Conservation (phyloP, 2,113 vertebrate species). For the Ginglymostoma cirratum region DNA sequence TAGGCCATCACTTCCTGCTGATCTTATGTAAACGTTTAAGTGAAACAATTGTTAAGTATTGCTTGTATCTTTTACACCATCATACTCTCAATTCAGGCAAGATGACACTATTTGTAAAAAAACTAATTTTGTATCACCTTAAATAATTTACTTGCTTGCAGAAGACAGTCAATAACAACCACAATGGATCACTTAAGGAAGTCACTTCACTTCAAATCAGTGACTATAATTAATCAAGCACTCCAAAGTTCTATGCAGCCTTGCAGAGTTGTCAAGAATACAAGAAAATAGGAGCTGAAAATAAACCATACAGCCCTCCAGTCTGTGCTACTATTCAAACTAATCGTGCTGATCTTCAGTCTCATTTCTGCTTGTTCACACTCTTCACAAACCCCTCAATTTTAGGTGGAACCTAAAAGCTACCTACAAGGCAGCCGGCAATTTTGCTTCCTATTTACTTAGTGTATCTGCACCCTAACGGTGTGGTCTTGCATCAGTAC, state of each 20-base stretch:
- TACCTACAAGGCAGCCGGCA: too few relatives aligned
- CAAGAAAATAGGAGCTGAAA: too few relatives aligned
- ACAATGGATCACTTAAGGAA: not conserved
- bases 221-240: not conserved
- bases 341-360: too few relatives aligned
- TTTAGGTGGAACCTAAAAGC: too few relatives aligned
- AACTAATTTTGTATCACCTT: not conserved
- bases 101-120: not conserved
- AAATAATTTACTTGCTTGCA: not conserved
- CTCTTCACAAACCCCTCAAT: too few relatives aligned
- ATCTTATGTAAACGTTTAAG: not conserved
- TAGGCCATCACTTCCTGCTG: too few relatives aligned
- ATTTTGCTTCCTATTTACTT: too few relatives aligned
- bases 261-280: not conserved
- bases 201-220: not conserved
- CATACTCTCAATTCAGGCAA: not conserved
- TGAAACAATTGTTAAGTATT: not conserved
- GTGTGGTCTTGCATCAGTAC: too few relatives aligned
- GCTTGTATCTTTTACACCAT: not conserved
- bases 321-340: too few relatives aligned
- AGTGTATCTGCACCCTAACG: too few relatives aligned
- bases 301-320: too few relatives aligned
- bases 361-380: too few relatives aligned
- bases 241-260: not conserved
- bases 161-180: not conserved